A percentile compares a stretch with the other conserved stretches of the same genome.
phyloP scores from a whole-genome alignment of 2,797 vertebrate species.

The Sarcoramphus papa region DNA sequence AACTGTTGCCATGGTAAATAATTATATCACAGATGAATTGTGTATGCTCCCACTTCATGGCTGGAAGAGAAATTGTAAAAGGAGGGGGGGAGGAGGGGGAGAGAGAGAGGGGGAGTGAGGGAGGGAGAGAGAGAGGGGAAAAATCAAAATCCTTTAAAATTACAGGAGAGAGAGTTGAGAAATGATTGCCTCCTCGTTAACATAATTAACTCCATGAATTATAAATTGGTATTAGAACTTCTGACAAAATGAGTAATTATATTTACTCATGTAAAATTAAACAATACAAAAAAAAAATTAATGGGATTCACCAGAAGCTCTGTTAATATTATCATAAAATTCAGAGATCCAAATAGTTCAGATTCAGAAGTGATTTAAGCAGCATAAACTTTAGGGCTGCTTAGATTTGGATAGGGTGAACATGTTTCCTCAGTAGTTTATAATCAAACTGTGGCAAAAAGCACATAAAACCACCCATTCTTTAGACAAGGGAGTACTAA shows the following conservation, averaged over 20 bases:
- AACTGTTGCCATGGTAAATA: constrained; percentile 81
- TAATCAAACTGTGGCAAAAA: neutral
- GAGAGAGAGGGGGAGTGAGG: neutral
- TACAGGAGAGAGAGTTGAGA: constrained; percentile 70
- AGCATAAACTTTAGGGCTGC: constrained; percentile 50
- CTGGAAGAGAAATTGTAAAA: constrained; percentile 75
- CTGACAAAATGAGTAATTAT: constrained; percentile 81
- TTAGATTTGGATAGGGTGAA: constrained; percentile 4
- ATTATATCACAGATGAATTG: constrained; percentile 80
- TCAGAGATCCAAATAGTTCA: constrained; percentile 59
- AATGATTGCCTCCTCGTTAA: constrained; percentile 76
- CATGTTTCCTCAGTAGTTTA: constrained; percentile 27
- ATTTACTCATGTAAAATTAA: constrained; percentile 82
- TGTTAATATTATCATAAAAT: constrained; percentile 75
- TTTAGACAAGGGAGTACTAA: neutral
- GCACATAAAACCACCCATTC: neutral
- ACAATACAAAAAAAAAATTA: constrained; percentile 67
- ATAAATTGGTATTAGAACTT: constrained; percentile 80
- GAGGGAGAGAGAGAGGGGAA: neutral
- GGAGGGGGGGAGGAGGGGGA: constrained; percentile 24
- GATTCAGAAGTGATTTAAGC: constrained; percentile 62
- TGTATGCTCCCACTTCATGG: constrained; percentile 70
- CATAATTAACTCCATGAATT: constrained; percentile 82
- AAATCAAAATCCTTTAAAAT: constrained; percentile 75
- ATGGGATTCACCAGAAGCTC: constrained; percentile 67